phyloP scores from a whole-genome alignment of 2,797 vertebrate genomes.

The Melanotaenia maccullochi region DNA sequence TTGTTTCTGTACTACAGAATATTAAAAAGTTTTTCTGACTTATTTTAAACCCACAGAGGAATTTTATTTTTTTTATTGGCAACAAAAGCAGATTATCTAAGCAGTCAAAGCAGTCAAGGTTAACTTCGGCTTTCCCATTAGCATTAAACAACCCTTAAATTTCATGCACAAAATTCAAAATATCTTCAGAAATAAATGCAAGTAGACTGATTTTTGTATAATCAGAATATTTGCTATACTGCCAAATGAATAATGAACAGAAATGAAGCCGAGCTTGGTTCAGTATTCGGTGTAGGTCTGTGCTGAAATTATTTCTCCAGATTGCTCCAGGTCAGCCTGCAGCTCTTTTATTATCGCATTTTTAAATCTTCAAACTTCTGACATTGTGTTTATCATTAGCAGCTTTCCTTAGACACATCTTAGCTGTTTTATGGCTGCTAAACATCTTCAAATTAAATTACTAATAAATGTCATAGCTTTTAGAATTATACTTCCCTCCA shows the following conservation, averaged over 20 bases:
- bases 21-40: background rate
- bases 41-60: background rate
- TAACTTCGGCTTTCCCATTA: slow-evolving; percentile 11
- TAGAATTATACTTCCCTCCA: too few relatives aligned
- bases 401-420: too few relatives aligned
- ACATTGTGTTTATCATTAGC: too few relatives aligned
- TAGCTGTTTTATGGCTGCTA: too few relatives aligned
- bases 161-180: background rate
- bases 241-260: background rate
- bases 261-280: background rate
- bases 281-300: background rate
- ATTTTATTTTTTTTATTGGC: background rate
- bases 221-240: background rate
- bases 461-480: too few relatives aligned
- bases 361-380: too few relatives aligned
- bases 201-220: background rate
- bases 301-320: background rate
- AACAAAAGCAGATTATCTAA: background rate
- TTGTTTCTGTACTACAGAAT: background rate
- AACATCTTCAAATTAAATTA: too few relatives aligned
- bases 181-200: background rate
- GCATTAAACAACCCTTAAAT: background rate
- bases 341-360: too few relatives aligned
- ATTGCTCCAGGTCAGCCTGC: background rate
- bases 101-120: slow-evolving; percentile 10